Evolutionary conservation across 2,888 invertebrate genomes (phyloP).

Genomic region (Laothoe populi): DNA sequence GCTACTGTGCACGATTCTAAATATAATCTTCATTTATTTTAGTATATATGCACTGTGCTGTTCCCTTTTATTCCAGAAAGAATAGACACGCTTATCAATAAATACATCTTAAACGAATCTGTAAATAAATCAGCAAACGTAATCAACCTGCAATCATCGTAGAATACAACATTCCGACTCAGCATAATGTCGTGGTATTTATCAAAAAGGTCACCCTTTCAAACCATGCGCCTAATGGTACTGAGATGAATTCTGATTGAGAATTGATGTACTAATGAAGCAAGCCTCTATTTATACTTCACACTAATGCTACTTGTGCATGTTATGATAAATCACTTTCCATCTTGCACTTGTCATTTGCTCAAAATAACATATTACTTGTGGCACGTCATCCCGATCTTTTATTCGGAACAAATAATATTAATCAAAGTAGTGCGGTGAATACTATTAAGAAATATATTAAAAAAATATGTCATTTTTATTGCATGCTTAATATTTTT

Average conservation of each 20-base stretch:
- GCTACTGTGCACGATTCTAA: no score
- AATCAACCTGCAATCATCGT: constrained; percentile 15
- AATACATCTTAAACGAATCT: background rate
- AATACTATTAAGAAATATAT: constrained; percentile 16
- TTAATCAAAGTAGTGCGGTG: constrained; percentile 1
- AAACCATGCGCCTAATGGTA: constrained; percentile 21
- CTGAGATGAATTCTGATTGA: constrained; percentile 54
- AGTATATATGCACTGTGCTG: background rate
- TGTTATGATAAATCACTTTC: constrained; percentile 23
- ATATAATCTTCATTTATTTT: no score
- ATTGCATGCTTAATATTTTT: background rate
- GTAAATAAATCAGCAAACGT: constrained; percentile 16
- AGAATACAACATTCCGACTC: constrained; percentile 16
- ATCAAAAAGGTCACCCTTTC: constrained; percentile 24
- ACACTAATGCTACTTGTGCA: constrained; percentile 39
- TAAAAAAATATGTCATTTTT: constrained; percentile 7
- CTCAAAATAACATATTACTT: constrained; percentile 14
- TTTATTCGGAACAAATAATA: constrained; percentile 20
- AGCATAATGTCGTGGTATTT: constrained; percentile 20
- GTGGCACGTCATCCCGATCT: constrained; percentile 1
- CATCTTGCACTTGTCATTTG: constrained; percentile 25
- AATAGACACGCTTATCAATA: background rate
- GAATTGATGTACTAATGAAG: constrained; percentile 42
- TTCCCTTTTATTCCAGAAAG: background rate
- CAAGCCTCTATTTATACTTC: constrained; percentile 32